Evolutionary conservation across 1,140 invertebrate species (phyloP), one percentile per base, ranked within the genome.

Genomic region (Odontomachus brunneus): DNA sequence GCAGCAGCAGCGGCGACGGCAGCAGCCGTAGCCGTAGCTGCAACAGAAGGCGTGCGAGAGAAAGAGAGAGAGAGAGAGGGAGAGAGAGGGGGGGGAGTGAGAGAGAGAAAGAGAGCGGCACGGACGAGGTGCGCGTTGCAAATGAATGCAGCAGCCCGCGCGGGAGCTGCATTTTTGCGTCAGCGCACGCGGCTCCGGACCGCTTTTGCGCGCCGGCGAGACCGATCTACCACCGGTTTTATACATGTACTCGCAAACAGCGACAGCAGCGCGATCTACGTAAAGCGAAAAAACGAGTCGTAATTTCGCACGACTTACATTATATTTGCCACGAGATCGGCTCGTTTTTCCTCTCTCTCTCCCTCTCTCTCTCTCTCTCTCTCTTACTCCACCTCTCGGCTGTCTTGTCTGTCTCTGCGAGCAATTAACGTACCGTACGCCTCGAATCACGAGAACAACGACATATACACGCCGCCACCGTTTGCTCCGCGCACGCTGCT

Each of bases 161-260:
- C 69, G 69, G 78, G 67, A 73, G 78, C 78, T 86, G 81, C 84
- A 74, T 88, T 81, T 88, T 84, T 86, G 72, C 81, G 66, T 80
- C 22, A 65, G 49, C 24, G 44, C 69, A 76, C 55, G 76, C 74
- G 80, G 76, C 59, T 78, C 72, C 60, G 60, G 85, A 48, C 57
- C 73, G 73, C 53, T 73, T 69, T 76, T 51, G 63, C 75, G 26
- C 76, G 66, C 76, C 44, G 44, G 24, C 59, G 29, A n/a, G n/a
- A 29, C 75, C 63, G 85, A 81, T 60, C 71, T 80, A 29, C 51
- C 63, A 69, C 63, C 75, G 63, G 63, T 78, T 78, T 78, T 69
- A 24, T 69, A 15, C 51, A 19, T 63, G 67, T 22, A 63, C 19
- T 24, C 17, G 60, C 11, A 11, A 33, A 44, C 38, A 24, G 29